Conservation (phyloP, 2,797 vertebrate species). For the Tinamus major region DNA sequence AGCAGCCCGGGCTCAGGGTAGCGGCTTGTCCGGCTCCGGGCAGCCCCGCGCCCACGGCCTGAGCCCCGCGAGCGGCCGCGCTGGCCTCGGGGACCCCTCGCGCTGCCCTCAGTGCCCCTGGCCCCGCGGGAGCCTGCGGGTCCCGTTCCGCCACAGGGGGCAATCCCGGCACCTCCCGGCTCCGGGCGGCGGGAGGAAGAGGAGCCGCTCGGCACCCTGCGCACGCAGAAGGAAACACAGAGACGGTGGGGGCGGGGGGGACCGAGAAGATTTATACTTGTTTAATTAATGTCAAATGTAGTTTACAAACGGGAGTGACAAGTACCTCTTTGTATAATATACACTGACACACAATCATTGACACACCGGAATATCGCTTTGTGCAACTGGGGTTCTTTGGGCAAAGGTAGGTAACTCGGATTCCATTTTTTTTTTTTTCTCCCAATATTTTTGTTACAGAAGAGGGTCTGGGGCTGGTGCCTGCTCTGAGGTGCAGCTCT, state of each 20-base stretch:
- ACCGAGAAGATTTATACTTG: conserved; percentile 85
- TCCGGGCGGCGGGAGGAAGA: too few relatives aligned
- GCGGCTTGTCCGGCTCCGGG: background rate
- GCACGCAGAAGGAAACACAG: conserved; percentile 39
- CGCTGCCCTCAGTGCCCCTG: background rate
- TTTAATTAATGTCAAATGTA: conserved; percentile 97
- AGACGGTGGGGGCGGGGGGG: background rate
- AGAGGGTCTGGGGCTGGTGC: background rate
- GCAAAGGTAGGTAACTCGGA: conserved; percentile 68
- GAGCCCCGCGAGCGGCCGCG: too few relatives aligned
- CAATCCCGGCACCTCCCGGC: too few relatives aligned
- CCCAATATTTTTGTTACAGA: conserved; percentile 58
- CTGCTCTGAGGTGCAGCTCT: conserved; percentile 11
- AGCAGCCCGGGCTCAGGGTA: background rate
- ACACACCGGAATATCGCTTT: conserved; percentile 82
- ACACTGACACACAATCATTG: conserved; percentile 90
- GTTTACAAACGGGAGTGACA: conserved; percentile 95
- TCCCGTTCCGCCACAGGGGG: too few relatives aligned
- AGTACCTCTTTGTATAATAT: conserved; percentile 93
- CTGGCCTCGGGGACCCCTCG: too few relatives aligned
- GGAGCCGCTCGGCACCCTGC: background rate
- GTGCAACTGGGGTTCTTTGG: conserved; percentile 85
- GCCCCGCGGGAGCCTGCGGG: background rate
- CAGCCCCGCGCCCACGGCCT: too few relatives aligned
- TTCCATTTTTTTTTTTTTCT: background rate